Conservation (phyloP, 1,140 invertebrate species). For the Platyura marginata region DNA sequence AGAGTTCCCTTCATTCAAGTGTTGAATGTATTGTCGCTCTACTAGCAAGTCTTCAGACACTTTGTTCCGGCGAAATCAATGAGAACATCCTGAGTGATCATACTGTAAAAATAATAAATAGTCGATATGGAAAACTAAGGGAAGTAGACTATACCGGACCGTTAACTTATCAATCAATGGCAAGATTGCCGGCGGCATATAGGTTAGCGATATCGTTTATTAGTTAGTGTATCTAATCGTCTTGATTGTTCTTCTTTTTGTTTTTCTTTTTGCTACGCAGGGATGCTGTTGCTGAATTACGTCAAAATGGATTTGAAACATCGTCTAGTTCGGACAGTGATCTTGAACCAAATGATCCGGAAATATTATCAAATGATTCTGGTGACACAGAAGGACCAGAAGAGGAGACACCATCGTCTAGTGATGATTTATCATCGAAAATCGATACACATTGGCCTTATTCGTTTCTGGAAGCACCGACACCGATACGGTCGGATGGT, state of each 20-base stretch:
- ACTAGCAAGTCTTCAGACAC: slow-evolving; percentile 59
- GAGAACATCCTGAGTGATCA: slow-evolving; percentile 26
- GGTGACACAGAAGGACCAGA: slow-evolving; percentile 57
- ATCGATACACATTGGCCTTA: slow-evolving; percentile 23
- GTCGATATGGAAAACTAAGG: slow-evolving; percentile 48
- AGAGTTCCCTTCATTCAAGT: slow-evolving; percentile 54
- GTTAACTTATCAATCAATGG: slow-evolving; percentile 66
- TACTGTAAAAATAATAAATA: slow-evolving; percentile 43
- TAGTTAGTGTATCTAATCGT: background rate
- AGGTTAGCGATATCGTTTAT: slow-evolving; percentile 23
- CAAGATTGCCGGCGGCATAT: slow-evolving; percentile 59
- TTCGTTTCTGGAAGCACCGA: slow-evolving; percentile 19
- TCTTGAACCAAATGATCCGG: slow-evolving; percentile 27
- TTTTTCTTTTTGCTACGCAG: no score
- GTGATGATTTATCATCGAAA: slow-evolving; percentile 17
- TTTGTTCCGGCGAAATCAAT: slow-evolving; percentile 51
- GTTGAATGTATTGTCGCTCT: slow-evolving; percentile 72
- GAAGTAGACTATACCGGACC: slow-evolving; percentile 70
- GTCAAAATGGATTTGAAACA: slow-evolving; percentile 33
- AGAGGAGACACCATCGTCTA: slow-evolving; percentile 24
- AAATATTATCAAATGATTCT: slow-evolving; percentile 34
- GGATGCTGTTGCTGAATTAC: slow-evolving; percentile 32
- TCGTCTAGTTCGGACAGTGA: slow-evolving; percentile 32
- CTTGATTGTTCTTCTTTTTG: slow-evolving; percentile 3
- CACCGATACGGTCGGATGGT: slow-evolving; percentile 18